phyloP scores from a whole-genome alignment of 1,140 invertebrate genomes.

The Drosophila azteca region DNA sequence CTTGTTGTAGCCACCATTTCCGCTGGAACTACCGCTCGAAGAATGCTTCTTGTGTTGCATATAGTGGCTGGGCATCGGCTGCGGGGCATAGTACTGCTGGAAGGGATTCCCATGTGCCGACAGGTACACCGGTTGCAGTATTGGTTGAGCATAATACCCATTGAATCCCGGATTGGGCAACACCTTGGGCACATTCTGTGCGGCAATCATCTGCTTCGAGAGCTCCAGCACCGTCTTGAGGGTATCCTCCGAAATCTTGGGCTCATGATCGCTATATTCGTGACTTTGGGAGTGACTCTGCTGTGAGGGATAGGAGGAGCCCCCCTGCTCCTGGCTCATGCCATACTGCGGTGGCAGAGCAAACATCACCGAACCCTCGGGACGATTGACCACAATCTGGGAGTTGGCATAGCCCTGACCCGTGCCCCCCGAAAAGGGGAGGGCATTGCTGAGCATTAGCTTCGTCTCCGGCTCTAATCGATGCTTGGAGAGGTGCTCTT shows the following conservation, averaged over 20 bases:
- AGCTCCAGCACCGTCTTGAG: constrained; percentile 80
- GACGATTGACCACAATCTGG: constrained; percentile 83
- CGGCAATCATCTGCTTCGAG: constrained; percentile 82
- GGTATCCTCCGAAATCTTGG: constrained; percentile 82
- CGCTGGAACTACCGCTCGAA: not conserved
- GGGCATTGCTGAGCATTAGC: constrained; percentile 55
- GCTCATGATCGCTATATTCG: constrained; percentile 57
- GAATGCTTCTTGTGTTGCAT: constrained; percentile 51
- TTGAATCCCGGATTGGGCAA: constrained; percentile 64
- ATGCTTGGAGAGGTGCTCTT: constrained; percentile 60
- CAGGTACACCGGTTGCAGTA: constrained; percentile 68
- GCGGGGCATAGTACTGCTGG: constrained; percentile 51
- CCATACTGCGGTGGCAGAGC: constrained; percentile 56
- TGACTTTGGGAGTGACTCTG: constrained; percentile 41
- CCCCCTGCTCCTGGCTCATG: constrained; percentile 35
- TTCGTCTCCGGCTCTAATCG: constrained; percentile 74
- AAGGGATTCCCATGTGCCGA: constrained; percentile 64
- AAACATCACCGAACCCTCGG: constrained; percentile 80
- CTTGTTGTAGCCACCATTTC: constrained; percentile 40
- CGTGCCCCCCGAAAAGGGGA: constrained; percentile 43
- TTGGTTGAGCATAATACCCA: constrained; percentile 63
- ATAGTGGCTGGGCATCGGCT: constrained; percentile 31
- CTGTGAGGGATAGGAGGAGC: not conserved
- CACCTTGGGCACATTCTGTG: constrained; percentile 77
- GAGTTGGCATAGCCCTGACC: constrained; percentile 72